Evolutionary conservation across 2,888 invertebrate genomes (phyloP), one percentile per base, ranked within the genome.

Genomic region (Nemurella pictetii): DNA sequence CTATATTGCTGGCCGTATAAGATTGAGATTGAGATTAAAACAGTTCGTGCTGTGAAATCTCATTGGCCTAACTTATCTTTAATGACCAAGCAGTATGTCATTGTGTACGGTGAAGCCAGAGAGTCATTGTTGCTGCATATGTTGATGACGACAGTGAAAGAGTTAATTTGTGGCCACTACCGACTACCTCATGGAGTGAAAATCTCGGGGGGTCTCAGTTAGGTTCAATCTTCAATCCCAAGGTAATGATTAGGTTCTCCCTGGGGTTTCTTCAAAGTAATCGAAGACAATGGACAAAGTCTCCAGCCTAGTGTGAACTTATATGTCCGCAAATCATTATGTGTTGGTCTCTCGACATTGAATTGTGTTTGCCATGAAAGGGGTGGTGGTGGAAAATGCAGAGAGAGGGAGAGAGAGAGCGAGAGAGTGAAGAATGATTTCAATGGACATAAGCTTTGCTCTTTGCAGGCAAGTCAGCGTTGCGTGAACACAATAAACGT

Each of bases 101-200:
- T 78, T n/a, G n/a, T 29, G 73, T 32, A 5, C 9, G 9, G 32
- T 9, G 55, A 55, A 75, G 28, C 29, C 5, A 30, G 36, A 30
- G 80, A 78, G 80, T 84, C 80, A 84, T 84, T 72, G 74, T 84
- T 72, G 73, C 80, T n/a, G 29, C 27, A 72, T 20, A 74, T 35
- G 77, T 83, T 83, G 83, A 73, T 80, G 28, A 73, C 36, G 85
- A 36, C 36, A 35, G 73, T 36, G 84, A 82, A 85, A 84, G 85
- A 85, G 85, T 85, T 85, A 85, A 85, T 85, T 85, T 85, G 85
- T 85, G 85, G 84, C 84, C 81, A 29, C 82, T 55, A 72, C 82
- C 82, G 55, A 55, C 82, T 36, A 29, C 82, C 36, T 55, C 82
- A 82, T 82, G 26, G 72, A 82, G 82, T 3, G 82, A 9, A 27